Evolutionary conservation across 2,113 vertebrate genomes (phyloP), one percentile per base, ranked within the genome.

Genomic region (Motacilla alba): DNA sequence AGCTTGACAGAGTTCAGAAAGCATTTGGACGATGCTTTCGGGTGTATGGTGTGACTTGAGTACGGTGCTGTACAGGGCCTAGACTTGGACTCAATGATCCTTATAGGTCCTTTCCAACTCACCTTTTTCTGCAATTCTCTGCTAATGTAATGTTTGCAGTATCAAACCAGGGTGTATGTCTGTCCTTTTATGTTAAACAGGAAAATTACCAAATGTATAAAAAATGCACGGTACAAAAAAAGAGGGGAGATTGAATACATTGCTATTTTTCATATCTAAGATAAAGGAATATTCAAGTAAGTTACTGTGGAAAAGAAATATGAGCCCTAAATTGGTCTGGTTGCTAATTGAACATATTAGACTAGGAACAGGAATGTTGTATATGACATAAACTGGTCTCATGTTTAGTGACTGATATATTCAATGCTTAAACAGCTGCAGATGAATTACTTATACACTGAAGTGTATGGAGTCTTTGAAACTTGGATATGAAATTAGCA

Each of bases 161-260:
- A 35, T 62, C 24, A 70, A 74, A 44, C 15, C 18, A 27, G 1
- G 0, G 14, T 56, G 9, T 60, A 8, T 73, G 26, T 66, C 9
- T 82, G 0, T 75, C 33, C 16, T 66, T 84, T 47, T 56, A 39
- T 56, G 9, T 43, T 85, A 79, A 90, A 87, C 0, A 6, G 31
- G 22, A 63, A 58, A 70, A 66, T 31, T 56, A 67, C 15, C 13
- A 58, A 52, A 62, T 1, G 0, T 13, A 56, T 73, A 10, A 20
- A 52, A 66, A 74, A 30, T 69, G 15, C 49, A 60, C 5, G 2
- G 8, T 50, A 10, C 5, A 22, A 58, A 56, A 62, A 53, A 21
- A 8, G 5, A 1, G 2, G 6, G 6, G 17, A 6, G 3, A 23
- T n/a, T 43, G 30, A 68, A 55, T 63, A 17, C 7, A 3, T 58